Evolutionary conservation across 2,888 invertebrate genomes (phyloP), one percentile per base, ranked within the genome.

Genomic region (Polymixis lichenea): DNA sequence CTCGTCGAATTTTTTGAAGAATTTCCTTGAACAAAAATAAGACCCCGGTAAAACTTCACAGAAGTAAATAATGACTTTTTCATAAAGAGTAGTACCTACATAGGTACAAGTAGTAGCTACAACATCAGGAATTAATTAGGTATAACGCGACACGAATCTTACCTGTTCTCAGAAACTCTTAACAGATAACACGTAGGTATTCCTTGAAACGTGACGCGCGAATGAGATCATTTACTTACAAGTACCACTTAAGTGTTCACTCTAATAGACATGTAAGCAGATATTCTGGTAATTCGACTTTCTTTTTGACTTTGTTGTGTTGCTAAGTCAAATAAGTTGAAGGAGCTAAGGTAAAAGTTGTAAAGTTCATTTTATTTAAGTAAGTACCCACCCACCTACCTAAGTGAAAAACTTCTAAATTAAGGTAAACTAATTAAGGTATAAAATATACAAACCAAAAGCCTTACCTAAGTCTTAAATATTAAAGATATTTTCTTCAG

Each of bases 201-300:
- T 78, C 80, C 73, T 61, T 61, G 80, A 66, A 58, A 87, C 83
- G 77, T 78, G 81, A 78, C 64, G 56, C 72, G 76, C 22, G 73
- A 76, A 77, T 70, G 68, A 78, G 77, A 84, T 80, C 82, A 72
- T 87, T 86, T 84, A 82, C 78, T 86, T 68, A 79, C 72, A 78
- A 82, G 74, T 75, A 74, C 61, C 71, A 77, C 84, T 84, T 80
- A 69, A 69, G 70, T 80, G 71, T 67, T 60, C 72, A 58, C 19
- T 66, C 22, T 71, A 62, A 75, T 58, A 72, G 66, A 71, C 60
- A 61, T 83, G 80, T 72, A 72, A 80, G 55, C 76, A 28, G 84
- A 80, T 80, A 84, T 72, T 66, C 65, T 66, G 62, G n/a, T 69
- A 68, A 49, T 77, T n/a, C 13, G 8, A 15, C 22, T 67, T 51